These are phyloP conservation scores for Hyla sarda DNA, from an alignment of 2,113 vertebrate genomes.

Conservation along the genomic window DNA sequence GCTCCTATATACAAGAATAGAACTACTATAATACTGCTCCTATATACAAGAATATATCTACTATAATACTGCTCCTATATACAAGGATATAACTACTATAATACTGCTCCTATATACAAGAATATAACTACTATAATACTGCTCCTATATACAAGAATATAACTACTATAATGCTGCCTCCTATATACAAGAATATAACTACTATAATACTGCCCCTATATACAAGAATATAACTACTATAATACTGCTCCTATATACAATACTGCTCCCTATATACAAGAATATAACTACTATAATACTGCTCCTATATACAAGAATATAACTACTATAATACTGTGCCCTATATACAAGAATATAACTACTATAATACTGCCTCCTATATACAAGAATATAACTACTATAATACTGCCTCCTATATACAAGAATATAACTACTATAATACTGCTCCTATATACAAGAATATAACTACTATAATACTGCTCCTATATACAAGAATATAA, in stretches of 20 bases:
- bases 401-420: not conserved
- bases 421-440: constrained; percentile 13
- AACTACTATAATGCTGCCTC: constrained; percentile 5
- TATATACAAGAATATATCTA: constrained; percentile 1
- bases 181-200: constrained; percentile 14
- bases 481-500: not conserved
- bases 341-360: not conserved
- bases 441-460: not conserved
- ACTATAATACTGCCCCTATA: constrained; percentile 5
- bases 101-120: not conserved
- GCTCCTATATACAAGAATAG: too few relatives aligned
- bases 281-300: constrained; percentile 16
- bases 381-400: constrained; percentile 1
- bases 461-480: constrained; percentile 15
- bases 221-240: not conserved
- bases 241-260: not conserved
- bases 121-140: constrained; percentile 18
- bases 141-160: not conserved
- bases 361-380: constrained; percentile 1
- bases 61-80: not conserved
- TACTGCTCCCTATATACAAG: not conserved
- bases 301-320: constrained; percentile 1
- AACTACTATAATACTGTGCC: not conserved
- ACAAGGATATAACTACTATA: too few relatives aligned
- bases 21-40: not conserved